phyloP scores from a whole-genome alignment of 2,797 vertebrate species.

The Naso thynnoides region DNA sequence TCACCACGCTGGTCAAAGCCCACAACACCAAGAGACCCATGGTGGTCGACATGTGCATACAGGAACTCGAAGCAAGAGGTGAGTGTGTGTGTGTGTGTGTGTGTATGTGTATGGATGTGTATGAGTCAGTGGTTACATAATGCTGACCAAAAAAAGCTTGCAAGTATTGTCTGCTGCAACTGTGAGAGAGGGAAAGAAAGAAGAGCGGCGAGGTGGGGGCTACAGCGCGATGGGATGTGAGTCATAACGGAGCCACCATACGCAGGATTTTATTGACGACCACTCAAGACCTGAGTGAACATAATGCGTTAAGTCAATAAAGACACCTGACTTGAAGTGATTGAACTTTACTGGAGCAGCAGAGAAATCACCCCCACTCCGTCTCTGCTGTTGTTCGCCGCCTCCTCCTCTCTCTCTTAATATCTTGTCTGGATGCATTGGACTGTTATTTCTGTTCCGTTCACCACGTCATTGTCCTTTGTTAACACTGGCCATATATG shows the following conservation, averaged over 20 bases:
- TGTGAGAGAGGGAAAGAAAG: not conserved
- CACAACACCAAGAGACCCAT: conserved; percentile 97
- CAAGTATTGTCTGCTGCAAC: conserved; percentile 23
- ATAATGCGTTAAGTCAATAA: conserved; percentile 52
- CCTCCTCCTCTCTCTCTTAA: not conserved
- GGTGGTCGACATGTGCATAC: conserved; percentile 99
- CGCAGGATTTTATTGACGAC: conserved; percentile 46
- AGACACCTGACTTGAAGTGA: conserved; percentile 38
- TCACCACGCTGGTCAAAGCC: conserved; percentile 97
- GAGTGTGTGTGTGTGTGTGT: conserved; percentile 58
- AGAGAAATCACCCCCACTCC: conserved; percentile 5
- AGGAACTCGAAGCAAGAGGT: conserved; percentile 98
- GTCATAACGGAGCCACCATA: conserved; percentile 26
- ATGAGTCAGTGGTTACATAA: conserved; percentile 49
- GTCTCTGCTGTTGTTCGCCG: not conserved
- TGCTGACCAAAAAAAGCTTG: not conserved
- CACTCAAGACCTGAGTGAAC: conserved; percentile 31
- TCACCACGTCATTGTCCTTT: too few species aligned
- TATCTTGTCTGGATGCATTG: too few species aligned
- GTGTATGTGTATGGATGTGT: not conserved
- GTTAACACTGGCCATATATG: too few species aligned
- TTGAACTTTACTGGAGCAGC: conserved; percentile 45
- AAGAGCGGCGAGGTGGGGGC: conserved; percentile 18
- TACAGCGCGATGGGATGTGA: not conserved
- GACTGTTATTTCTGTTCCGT: not conserved